A percentile compares a stretch with the other conserved stretches of the same genome.
phyloP scores from a whole-genome alignment of 2,797 vertebrate genomes.

The Caiman crocodilus region DNA sequence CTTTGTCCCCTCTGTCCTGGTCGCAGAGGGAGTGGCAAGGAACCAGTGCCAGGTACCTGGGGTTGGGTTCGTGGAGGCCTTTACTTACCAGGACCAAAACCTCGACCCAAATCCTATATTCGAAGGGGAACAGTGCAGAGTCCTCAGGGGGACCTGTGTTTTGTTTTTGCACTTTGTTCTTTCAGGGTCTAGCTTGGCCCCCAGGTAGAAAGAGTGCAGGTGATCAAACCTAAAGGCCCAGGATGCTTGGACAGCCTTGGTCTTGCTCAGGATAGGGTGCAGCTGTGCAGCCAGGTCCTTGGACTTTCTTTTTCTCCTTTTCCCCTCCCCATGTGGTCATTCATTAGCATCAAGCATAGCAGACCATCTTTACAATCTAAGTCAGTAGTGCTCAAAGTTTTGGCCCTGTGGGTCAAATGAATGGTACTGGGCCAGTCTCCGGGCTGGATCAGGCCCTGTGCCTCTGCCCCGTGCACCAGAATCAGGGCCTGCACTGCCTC shows the following conservation, averaged over 20 bases:
- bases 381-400: too few species aligned
- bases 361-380: not conserved
- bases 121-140: too few species aligned
- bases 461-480: too few species aligned
- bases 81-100: not conserved
- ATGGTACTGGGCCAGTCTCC: too few species aligned
- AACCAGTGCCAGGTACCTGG: not conserved
- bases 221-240: not conserved
- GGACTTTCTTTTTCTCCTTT: too few species aligned
- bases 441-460: too few species aligned
- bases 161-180: not conserved
- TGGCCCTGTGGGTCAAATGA: too few species aligned
- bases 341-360: fast-evolving
- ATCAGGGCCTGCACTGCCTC: too few species aligned
- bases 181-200: not conserved
- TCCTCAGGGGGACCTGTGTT: not conserved
- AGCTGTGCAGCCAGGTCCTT: not conserved
- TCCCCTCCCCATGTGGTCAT: not conserved
- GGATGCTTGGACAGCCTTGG: not conserved
- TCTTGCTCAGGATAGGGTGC: too few species aligned
- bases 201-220: not conserved
- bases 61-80: not conserved
- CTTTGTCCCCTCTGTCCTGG: not conserved
- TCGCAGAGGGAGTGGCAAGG: not conserved
- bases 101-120: not conserved